phyloP scores from a whole-genome alignment of 2,888 invertebrate species.

The Caenorhabditis auriculariae region DNA sequence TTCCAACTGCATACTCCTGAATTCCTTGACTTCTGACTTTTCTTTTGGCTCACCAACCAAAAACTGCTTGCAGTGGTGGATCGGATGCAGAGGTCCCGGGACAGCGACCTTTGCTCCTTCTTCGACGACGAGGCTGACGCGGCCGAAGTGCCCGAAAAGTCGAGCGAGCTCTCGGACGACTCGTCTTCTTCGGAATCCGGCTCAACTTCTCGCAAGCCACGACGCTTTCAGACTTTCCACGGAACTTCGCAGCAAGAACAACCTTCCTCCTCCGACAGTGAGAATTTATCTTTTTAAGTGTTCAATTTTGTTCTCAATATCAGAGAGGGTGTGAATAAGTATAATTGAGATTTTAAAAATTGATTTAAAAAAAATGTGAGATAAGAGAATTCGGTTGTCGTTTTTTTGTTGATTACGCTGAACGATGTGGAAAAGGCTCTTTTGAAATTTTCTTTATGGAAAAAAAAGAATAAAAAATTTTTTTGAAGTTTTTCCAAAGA shows the following conservation, averaged over 20 bases:
- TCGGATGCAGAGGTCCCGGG: slow-evolving; percentile 30
- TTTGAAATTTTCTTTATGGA: not conserved
- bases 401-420: too few species aligned
- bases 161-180: slow-evolving; percentile 24
- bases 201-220: slow-evolving; percentile 12
- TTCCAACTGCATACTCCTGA: too few species aligned
- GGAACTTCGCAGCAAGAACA: slow-evolving; percentile 21
- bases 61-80: slow-evolving; percentile 31
- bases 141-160: slow-evolving; percentile 18
- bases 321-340: too few species aligned
- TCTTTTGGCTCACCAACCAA: not conserved
- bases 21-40: too few species aligned
- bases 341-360: not conserved
- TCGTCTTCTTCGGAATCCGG: slow-evolving; percentile 30
- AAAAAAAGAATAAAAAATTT: slow-evolving; percentile 1
- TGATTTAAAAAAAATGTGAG: not conserved
- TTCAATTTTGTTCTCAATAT: not conserved
- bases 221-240: slow-evolving; percentile 41
- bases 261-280: slow-evolving; percentile 7
- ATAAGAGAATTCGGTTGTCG: too few species aligned
- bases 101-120: slow-evolving; percentile 35
- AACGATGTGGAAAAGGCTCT: too few species aligned
- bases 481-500: not conserved
- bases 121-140: slow-evolving; percentile 38
- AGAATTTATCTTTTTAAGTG: not conserved